These are phyloP conservation scores for Leucophora obtusa DNA, from an alignment of 2,888 invertebrate species.

Conservation along the genomic window DNA sequence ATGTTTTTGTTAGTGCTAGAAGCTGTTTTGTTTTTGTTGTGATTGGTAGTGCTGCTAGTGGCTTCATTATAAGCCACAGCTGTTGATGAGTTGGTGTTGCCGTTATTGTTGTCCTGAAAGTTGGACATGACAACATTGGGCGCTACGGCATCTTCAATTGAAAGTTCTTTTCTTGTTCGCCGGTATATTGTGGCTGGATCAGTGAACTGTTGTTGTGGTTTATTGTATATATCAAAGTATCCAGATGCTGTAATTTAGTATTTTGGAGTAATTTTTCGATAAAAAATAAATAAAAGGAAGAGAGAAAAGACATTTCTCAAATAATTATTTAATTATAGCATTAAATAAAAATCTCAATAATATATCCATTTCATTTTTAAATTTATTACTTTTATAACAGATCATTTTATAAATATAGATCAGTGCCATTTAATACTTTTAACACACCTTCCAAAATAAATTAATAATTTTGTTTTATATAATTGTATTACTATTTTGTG, in stretches of 20 bases:
- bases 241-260: conserved; percentile 11
- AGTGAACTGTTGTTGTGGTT: conserved; percentile 27
- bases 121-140: background rate
- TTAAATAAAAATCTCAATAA: conserved; percentile 8
- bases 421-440: background rate
- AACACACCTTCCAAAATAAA: conserved; percentile 14
- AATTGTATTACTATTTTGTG: conserved; percentile 47
- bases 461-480: conserved; percentile 13
- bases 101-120: background rate
- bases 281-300: conserved; percentile 14
- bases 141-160: conserved; percentile 42
- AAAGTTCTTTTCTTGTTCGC: background rate
- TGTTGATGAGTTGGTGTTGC: conserved; percentile 10
- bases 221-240: conserved; percentile 29
- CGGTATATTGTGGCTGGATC: background rate
- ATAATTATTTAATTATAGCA: conserved; percentile 16
- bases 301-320: conserved; percentile 51
- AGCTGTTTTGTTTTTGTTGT: background rate
- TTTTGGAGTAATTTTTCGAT: background rate
- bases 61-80: conserved; percentile 20
- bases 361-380: background rate
- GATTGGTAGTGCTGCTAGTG: conserved; percentile 3
- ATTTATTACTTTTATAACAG: conserved; percentile 14
- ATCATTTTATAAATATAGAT: background rate
- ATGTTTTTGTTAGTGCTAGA: background rate